Base-by-base conservation (phyloP, 2,797 vertebrate species). In the Pangasius sanitwongsei region DNA sequence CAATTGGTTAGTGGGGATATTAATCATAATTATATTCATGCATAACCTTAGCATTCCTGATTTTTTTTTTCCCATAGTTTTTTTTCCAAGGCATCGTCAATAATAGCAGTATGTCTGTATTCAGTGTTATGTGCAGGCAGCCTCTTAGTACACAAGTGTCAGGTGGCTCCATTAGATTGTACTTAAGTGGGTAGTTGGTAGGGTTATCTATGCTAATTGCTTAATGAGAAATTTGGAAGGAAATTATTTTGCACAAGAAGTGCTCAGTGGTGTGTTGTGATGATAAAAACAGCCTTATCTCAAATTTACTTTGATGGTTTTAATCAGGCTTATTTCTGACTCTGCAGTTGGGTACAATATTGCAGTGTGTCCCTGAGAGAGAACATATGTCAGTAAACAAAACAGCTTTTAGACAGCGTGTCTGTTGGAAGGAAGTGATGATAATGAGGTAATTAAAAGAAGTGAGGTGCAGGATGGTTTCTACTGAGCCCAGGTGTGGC, bases 241-340 rank as follows among this genome's bases (percentile, higher is more conserved):
- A 69, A 78, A 65, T 87, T 65, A 48, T 83, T 50, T 50, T 72
- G 41, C 67, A 65, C 18, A 65, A 61, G 57, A 72, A 20, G 11
- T 20, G 41, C 31, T 87, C 53, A 34, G 53, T 74, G 41, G 72
- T 86, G 83, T 50, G 55, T 84, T 48, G 77, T 72, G 61, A 53
- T 87, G 61, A 81, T 74, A 50, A 87, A 3, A 84, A 70, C 87
- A 72, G 16, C 20, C 61, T 86, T 57, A 83, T 81, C 12, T 25
- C 23, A 91, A 89, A 57, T 23, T 37, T 65, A 72, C 83, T 34
- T 81, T 81, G 65, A 16, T 77, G 85, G 53, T 15, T 89, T 91
- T 88, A 84, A 84, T 80, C 63, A 84, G 53, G 78, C 61, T 81
- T 13, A 3, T 59, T 89, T 84, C 41, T 31, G 87, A 55, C 63